Percentiles rank a stretch among this genome's conserved stretches.
Conservation (phyloP, 2,113 vertebrate species). For the Protobothrops flavoviridis region DNA sequence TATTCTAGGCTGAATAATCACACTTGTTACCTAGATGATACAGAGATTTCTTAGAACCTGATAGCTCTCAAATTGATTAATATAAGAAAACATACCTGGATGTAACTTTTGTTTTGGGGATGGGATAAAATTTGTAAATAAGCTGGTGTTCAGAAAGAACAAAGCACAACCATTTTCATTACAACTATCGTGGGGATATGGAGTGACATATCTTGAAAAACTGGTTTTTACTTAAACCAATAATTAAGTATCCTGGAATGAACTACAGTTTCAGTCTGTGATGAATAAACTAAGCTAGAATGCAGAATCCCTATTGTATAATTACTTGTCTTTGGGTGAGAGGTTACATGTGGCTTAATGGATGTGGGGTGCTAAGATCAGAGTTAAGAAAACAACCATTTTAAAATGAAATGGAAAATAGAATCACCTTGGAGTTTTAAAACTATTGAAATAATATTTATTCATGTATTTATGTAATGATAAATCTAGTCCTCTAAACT, state of each 20-base stretch:
- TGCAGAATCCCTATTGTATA: background rate
- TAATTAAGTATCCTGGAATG: background rate
- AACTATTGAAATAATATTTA: background rate
- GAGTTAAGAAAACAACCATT: background rate
- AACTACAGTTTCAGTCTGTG: background rate
- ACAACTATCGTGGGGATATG: background rate
- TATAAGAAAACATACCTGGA: background rate
- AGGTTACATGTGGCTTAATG: background rate
- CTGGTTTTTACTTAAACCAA: background rate
- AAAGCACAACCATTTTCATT: background rate
- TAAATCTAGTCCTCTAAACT: background rate
- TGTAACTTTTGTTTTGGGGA: background rate
- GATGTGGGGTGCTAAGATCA: background rate
- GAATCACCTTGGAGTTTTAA: background rate
- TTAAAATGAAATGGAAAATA: background rate
- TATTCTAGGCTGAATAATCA: background rate
- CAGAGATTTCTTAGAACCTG: background rate
- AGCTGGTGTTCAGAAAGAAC: background rate
- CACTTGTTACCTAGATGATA: background rate
- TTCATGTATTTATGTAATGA: background rate
- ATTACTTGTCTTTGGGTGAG: background rate
- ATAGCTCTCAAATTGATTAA: background rate
- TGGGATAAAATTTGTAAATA: background rate
- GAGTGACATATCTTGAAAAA: background rate
- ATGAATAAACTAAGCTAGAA: background rate